Percentiles rank a stretch among this genome's conserved stretches.
Conservation (phyloP, 2,888 invertebrate species). For the Sepiola atlantica region DNA sequence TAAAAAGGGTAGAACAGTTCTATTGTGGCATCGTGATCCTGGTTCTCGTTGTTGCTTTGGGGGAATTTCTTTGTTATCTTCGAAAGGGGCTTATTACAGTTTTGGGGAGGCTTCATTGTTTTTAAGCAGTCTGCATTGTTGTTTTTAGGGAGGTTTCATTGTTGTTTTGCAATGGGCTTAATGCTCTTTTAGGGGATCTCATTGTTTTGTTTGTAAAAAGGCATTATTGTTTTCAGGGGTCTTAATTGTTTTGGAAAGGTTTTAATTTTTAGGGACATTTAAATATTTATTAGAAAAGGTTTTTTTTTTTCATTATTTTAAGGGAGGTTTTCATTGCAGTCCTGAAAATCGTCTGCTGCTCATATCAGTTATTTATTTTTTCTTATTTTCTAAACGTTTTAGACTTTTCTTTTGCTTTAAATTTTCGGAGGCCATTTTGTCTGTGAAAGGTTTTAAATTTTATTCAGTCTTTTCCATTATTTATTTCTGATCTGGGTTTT, state of each 20-base stretch:
- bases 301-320: neutral
- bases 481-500: neutral
- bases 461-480: neutral
- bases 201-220: neutral
- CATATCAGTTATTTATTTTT: neutral
- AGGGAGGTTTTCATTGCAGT: neutral
- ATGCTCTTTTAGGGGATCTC: neutral
- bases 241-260: neutral
- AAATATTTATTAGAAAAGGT: neutral
- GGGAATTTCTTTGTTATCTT: neutral
- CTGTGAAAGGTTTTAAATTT: neutral
- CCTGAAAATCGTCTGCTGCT: neutral
- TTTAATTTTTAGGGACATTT: neutral
- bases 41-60: neutral
- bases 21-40: neutral
- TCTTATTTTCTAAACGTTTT: neutral
- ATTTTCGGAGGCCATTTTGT: neutral
- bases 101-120: conserved; percentile 32
- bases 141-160: neutral
- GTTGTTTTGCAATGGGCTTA: neutral
- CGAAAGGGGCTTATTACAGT: neutral
- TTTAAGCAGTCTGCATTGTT: conserved; percentile 10
- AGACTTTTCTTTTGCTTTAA: too few relatives aligned
- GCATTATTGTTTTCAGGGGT: neutral
- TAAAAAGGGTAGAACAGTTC: neutral